Evolutionary conservation across 2,797 vertebrate genomes (phyloP), one percentile per base, ranked within the genome.

Genomic region (Toxotes lorentzi): DNA sequence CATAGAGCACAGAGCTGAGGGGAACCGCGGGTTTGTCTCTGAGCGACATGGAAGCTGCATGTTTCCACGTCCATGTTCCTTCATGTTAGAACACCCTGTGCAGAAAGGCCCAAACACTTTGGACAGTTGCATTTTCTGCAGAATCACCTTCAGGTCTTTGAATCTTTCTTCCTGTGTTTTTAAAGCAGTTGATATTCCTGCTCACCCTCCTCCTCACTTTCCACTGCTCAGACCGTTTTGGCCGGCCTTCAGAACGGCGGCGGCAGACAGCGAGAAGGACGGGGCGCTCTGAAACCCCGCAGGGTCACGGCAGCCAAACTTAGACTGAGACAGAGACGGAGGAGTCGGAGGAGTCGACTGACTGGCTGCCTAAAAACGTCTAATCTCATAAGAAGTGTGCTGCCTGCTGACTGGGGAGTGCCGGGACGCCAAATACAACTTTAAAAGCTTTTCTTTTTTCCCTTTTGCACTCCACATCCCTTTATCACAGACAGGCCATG

Each of bases 321-420:
- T 75, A 81, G 70, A 81, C 65, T 1, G 78, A 80, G 74, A 53
- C 67, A 17, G 68, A 83, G 73, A 67, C 78, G 35, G 77, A 74
- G 86, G 81, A 84, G 80, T 27, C 78, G 43, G 63, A 79, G 67
- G 77, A 89, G 80, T 80, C 79, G 68, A 81, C 90, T 78, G 78
- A 79, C 78, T 78, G 75, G 70, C 86, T 89, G 86, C 89, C 88
- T 89, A 75, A 92, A 94, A 93, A 89, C 14, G 66, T 91, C 88
- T 93, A 89, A 94, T 94, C 92, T 93, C 84, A 90, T 92, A 90
- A 92, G 89, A 90, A 89, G 92, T 89, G 64, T 80, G 85, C 74
- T 76, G 87, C 76, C 79, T 76, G 78, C 82, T 82, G 91, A 80
- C 87, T 72, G 79, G 82, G 80, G 86, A 89, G 82, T 47, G 2